Evolutionary conservation across 2,113 vertebrate species (phyloP).

Genomic region (Chionomys nivalis): DNA sequence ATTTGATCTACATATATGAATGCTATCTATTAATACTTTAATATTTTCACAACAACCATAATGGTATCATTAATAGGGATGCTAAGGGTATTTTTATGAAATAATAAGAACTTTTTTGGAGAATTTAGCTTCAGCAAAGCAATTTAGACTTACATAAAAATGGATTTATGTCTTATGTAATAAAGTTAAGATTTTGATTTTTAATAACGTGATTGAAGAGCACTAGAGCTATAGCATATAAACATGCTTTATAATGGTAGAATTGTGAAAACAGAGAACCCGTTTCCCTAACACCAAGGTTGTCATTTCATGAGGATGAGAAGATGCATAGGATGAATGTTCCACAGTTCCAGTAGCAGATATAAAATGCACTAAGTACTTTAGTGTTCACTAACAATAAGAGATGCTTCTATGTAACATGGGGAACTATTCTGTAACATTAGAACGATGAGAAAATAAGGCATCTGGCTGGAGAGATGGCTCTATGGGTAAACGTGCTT

Average conservation of each 20-base stretch:
- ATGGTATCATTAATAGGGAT: neutral
- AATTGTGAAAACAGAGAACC: neutral
- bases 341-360: constrained; percentile 1
- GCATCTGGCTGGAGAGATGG: constrained; percentile 15
- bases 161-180: neutral
- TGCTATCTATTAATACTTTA: neutral
- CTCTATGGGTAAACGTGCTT: neutral
- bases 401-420: constrained; percentile 50
- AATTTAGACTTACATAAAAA: neutral
- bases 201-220: neutral
- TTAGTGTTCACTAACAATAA: constrained; percentile 70
- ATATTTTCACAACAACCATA: neutral
- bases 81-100: neutral
- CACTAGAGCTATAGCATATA: neutral
- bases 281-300: neutral
- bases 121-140: neutral
- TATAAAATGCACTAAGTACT: constrained; percentile 21
- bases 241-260: neutral
- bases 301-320: neutral
- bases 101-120: neutral
- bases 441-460: constrained; percentile 72
- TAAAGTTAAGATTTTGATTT: neutral
- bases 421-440: constrained; percentile 42
- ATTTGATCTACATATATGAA: neutral
- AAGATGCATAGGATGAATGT: neutral